A percentile compares a stretch with the other conserved stretches of the same genome.
phyloP scores from a whole-genome alignment of 2,797 vertebrate species.

The Heliangelus exortis region DNA sequence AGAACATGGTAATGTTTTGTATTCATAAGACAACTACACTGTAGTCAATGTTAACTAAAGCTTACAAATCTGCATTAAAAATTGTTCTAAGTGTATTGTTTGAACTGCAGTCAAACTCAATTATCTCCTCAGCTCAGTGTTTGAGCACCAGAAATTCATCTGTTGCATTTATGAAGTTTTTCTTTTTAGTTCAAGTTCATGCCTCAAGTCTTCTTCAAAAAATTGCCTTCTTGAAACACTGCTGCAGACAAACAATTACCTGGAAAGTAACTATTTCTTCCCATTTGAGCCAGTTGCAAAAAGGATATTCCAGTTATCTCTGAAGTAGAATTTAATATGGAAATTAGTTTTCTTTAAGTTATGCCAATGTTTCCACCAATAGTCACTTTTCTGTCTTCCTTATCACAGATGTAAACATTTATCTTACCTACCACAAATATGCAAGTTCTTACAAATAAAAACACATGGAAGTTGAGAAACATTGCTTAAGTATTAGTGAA shows the following conservation, averaged over 20 bases:
- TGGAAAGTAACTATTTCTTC: background rate
- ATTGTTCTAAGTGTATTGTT: background rate
- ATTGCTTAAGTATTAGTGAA: background rate
- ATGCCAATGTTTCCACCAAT: background rate
- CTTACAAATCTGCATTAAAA: background rate
- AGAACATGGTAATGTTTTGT: background rate
- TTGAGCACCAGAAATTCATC: background rate
- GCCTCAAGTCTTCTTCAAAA: background rate
- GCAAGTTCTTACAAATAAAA: background rate
- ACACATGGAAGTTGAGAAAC: background rate
- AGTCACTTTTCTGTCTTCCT: background rate
- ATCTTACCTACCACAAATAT: background rate
- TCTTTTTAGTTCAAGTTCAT: background rate
- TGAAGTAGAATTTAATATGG: background rate
- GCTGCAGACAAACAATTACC: background rate
- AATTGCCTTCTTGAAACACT: background rate
- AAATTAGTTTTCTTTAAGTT: background rate
- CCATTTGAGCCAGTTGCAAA: background rate
- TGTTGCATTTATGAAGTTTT: background rate
- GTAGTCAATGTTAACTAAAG: background rate
- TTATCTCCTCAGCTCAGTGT: background rate
- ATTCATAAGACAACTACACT: background rate
- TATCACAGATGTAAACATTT: background rate
- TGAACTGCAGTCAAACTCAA: background rate
- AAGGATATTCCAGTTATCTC: background rate